These are phyloP conservation scores for Phengaris alcon DNA, from an alignment of 2,888 invertebrate genomes.

Conservation along the genomic window DNA sequence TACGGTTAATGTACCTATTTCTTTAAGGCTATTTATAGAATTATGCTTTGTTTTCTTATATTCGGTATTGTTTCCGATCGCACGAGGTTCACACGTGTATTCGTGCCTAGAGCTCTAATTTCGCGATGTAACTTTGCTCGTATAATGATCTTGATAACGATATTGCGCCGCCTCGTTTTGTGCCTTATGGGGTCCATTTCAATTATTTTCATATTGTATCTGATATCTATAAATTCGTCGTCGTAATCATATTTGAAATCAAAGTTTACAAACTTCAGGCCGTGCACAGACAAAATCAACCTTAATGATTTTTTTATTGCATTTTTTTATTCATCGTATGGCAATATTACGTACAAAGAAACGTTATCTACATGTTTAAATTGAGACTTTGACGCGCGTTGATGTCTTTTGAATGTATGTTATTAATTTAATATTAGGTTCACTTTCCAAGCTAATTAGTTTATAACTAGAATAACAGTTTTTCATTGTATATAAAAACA, in stretches of 20 bases:
- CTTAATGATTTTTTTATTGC: background rate
- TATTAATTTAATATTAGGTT: background rate
- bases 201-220: slow-evolving; percentile 39
- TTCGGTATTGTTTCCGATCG: slow-evolving; percentile 37
- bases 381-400: background rate
- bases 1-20: no score
- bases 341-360: no score
- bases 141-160: slow-evolving; percentile 61
- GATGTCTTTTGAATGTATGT: background rate
- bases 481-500: no score
- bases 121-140: slow-evolving; percentile 66
- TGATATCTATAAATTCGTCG: slow-evolving; percentile 6
- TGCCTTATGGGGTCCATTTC: slow-evolving; percentile 54
- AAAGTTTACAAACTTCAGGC: background rate
- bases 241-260: slow-evolving; percentile 1
- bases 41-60: background rate
- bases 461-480: no score
- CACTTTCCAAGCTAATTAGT: background rate
- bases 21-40: no score
- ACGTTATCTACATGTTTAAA: background rate
- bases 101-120: slow-evolving; percentile 56
- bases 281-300: background rate
- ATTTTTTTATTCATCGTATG: no score
- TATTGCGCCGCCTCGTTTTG: slow-evolving; percentile 46
- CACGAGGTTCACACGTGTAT: slow-evolving; percentile 32